phyloP scores from a whole-genome alignment of 2,113 vertebrate species.

The Oryzias melastigma region DNA sequence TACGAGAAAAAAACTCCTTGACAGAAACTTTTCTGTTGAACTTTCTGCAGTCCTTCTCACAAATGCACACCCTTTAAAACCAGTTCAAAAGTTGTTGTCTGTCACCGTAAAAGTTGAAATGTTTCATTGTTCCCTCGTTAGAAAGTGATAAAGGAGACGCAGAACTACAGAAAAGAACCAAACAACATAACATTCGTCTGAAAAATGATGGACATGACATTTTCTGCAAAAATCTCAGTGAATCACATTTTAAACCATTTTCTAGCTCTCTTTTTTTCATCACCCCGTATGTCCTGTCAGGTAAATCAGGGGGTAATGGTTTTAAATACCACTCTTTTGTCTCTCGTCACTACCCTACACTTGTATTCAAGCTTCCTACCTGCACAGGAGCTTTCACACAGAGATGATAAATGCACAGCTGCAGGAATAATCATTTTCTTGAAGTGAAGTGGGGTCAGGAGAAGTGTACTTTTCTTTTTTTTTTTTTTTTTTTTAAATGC shows the following conservation, averaged over 20 bases:
- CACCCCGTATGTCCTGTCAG: slow-evolving; percentile 34
- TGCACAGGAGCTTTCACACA: slow-evolving; percentile 18
- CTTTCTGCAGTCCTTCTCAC: no score
- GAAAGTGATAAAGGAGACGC: slow-evolving; percentile 13
- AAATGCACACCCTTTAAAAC: no score
- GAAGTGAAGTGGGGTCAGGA: slow-evolving; percentile 52
- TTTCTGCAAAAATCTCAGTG: slow-evolving; percentile 34
- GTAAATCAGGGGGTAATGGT: slow-evolving; percentile 55
- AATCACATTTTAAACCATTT: slow-evolving; percentile 30
- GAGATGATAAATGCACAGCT: slow-evolving; percentile 36
- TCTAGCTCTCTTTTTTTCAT: slow-evolving; percentile 34
- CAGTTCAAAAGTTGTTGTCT: no score
- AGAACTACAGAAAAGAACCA: slow-evolving; percentile 1
- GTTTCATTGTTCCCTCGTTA: not conserved
- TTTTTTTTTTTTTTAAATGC: slow-evolving; percentile 45
- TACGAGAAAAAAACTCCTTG: no score
- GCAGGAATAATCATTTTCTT: slow-evolving; percentile 26
- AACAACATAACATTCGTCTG: not conserved
- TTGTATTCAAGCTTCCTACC: not conserved
- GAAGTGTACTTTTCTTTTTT: slow-evolving; percentile 5
- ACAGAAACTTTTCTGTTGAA: no score
- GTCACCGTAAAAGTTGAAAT: not conserved
- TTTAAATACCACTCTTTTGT: slow-evolving; percentile 62
- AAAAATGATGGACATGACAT: slow-evolving; percentile 63
- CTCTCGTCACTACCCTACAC: not conserved